Base-by-base conservation (phyloP, 2,888 invertebrate species). In the Dasysyrphus albostriatus region DNA sequence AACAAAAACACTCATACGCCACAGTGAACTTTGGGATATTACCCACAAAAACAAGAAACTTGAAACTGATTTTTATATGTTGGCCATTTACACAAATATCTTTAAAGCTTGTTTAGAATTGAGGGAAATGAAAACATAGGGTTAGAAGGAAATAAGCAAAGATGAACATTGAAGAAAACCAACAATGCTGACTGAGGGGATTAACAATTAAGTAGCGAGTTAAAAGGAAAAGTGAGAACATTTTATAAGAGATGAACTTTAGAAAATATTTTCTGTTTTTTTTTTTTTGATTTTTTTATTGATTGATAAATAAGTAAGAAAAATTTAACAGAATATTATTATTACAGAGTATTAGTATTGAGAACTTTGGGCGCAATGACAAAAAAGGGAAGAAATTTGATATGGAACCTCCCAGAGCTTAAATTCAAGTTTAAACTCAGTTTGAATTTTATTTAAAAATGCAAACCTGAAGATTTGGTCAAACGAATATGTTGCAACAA, bases 51-150 rank as follows among this genome's bases (percentile, higher is more conserved):
- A 39, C 10, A 59, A 39, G 63, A 3, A 47, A 32, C 44, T 54
- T 72, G 58, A 79, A 83, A 83, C 82, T 72, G 78, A 78, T 87
- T 79, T 84, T 83, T 83, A 79, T 87, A 72, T 83, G 59, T 39
- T 67, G 65, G 79, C 63, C 78, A 79, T 78, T 90, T 88, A 12
- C 39, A 69, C 29, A 69, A 61, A 77, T 89, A 90, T 89, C 89
- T 89, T 89, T 89, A 88, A 89, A 89, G 89, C 89, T 88, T 83
- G 82, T 88, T 88, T 89, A 88, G 89, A 89, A 89, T 85, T 82
- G 89, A 89, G 83, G 88, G 42, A 67, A 47, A 47, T 9, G 10
- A 44, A 47, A 67, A 63, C 42, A 63, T 1, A 24, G 24, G 83
- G 58, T 9, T 16, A 10, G 16, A 16, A 34, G 9, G 5, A 16